Conservation (phyloP, 1,140 invertebrate species). For the Epicauta chinensis region DNA sequence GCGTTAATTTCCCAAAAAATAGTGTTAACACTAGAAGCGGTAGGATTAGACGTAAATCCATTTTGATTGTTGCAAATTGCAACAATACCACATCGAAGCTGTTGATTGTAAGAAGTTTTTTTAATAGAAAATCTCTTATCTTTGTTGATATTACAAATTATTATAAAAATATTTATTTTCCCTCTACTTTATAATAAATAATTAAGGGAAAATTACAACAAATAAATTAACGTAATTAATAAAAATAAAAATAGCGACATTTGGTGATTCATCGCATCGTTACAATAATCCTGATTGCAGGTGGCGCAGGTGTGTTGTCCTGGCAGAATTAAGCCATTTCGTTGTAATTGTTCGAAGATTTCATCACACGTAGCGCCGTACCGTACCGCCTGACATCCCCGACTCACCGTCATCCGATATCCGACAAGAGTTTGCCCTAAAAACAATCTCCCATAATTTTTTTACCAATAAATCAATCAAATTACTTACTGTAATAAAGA, state of each 20-base stretch:
- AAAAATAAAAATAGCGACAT: neutral
- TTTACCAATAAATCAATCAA: neutral
- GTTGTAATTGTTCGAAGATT: constrained; percentile 29
- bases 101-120: no score
- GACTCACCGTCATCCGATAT: constrained; percentile 15
- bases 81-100: no score
- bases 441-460: constrained; percentile 3
- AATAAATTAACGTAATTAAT: neutral
- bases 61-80: no score
- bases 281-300: constrained; percentile 29
- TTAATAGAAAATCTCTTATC: no score
- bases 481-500: constrained; percentile 28
- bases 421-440: constrained; percentile 23
- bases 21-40: no score
- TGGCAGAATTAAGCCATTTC: constrained; percentile 21
- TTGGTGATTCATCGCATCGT: constrained; percentile 1
- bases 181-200: neutral
- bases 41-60: no score
- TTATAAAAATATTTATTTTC: neutral
- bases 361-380: constrained; percentile 32
- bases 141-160: neutral
- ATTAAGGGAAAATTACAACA: neutral
- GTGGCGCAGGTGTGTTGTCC: constrained; percentile 32
- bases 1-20: neutral
- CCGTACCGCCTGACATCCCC: constrained; percentile 28